Evolutionary conservation across 2,888 invertebrate genomes (phyloP).

Genomic region (Volucella bombylans): DNA sequence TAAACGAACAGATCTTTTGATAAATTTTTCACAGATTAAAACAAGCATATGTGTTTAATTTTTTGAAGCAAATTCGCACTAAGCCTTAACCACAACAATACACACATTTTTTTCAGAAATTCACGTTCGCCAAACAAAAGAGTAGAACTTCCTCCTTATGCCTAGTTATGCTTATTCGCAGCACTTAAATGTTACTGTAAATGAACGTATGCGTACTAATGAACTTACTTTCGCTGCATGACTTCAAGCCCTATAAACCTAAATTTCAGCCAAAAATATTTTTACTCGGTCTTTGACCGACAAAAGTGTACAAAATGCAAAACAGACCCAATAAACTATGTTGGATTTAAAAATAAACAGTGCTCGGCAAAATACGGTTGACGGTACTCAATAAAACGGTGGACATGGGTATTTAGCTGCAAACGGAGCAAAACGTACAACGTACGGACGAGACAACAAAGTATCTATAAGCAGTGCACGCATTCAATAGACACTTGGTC

Average conservation of each 20-base stretch:
- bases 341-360: slow-evolving; percentile 62
- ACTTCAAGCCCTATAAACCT: slow-evolving; percentile 37
- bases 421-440: slow-evolving; percentile 31
- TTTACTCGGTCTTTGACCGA: slow-evolving; percentile 15
- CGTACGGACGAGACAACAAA: slow-evolving; percentile 1
- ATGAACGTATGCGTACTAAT: neutral
- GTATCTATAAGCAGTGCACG: slow-evolving; percentile 35
- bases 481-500: slow-evolving; percentile 63
- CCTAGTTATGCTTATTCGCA: too few species aligned
- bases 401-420: slow-evolving; percentile 27
- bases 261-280: slow-evolving; percentile 42
- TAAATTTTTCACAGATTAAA: too few species aligned
- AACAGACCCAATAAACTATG: too few species aligned
- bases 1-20: too few species aligned
- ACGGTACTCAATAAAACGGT: slow-evolving; percentile 51
- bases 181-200: slow-evolving; percentile 10
- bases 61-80: too few species aligned
- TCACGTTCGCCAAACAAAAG: neutral
- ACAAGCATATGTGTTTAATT: too few species aligned
- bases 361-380: slow-evolving; percentile 48
- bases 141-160: neutral
- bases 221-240: slow-evolving; percentile 20
- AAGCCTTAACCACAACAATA: neutral
- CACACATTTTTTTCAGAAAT: neutral
- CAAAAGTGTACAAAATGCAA: neutral